Percentiles rank a stretch among this genome's conserved stretches.
phyloP scores from a whole-genome alignment of 2,888 invertebrate species.

The Tupiocoris notatus region DNA sequence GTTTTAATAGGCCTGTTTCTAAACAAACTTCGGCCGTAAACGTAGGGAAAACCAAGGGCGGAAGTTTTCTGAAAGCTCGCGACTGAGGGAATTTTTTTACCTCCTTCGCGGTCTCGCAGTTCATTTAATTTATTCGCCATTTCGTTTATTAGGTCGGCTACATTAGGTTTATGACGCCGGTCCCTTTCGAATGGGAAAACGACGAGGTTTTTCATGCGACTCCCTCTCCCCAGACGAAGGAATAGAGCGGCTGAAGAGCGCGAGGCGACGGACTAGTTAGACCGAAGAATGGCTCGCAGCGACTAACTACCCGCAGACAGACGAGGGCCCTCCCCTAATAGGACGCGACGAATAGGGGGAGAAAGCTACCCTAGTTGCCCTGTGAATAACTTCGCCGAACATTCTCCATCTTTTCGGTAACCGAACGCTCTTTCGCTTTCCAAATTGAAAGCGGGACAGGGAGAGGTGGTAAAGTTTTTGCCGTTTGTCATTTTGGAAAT shows the following conservation, averaged over 20 bases:
- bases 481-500: neutral
- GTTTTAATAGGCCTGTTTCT: constrained; percentile 23
- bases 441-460: neutral
- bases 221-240: too few species aligned
- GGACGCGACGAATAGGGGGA: too few species aligned
- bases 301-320: neutral
- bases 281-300: neutral
- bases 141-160: constrained; percentile 13
- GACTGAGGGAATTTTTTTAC: neutral
- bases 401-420: neutral
- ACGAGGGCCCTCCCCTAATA: neutral
- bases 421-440: neutral
- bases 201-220: too few species aligned
- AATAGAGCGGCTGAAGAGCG: too few species aligned
- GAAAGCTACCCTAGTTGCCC: neutral
- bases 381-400: neutral
- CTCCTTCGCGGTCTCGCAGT: constrained; percentile 6
- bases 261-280: too few species aligned
- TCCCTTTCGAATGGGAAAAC: too few species aligned
- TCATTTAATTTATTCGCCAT: constrained; percentile 22
- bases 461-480: neutral
- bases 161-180: neutral
- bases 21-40: constrained; percentile 13
- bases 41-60: neutral
- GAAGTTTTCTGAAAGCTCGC: neutral